phyloP scores from a whole-genome alignment of 2,888 invertebrate species.

The Protonemura montana region DNA sequence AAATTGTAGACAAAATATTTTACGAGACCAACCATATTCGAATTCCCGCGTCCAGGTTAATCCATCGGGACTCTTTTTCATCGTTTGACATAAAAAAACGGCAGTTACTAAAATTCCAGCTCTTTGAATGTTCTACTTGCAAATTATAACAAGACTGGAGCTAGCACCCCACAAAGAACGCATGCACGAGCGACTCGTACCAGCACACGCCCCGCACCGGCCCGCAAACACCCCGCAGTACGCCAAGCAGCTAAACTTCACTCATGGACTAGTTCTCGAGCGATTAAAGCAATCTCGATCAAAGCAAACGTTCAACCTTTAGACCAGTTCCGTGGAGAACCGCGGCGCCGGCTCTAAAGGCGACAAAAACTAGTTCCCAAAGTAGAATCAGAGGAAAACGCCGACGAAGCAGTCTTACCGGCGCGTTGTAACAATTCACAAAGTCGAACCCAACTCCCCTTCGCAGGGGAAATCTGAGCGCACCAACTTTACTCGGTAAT shows the following conservation, averaged over 20 bases:
- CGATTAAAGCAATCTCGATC: no score
- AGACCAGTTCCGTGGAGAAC: background rate
- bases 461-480: background rate
- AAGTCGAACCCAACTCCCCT: background rate
- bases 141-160: background rate
- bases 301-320: no score
- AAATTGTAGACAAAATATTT: no score
- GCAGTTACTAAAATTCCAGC: background rate
- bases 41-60: no score
- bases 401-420: conserved; percentile 25
- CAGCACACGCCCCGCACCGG: no score
- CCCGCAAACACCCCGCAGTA: no score
- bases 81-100: background rate
- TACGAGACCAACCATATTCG: no score
- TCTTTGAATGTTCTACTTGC: background rate
- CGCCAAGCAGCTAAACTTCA: no score
- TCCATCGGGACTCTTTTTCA: no score
- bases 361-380: conserved; percentile 2
- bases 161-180: no score
- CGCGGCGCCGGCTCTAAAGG: background rate
- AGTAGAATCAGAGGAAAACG: conserved; percentile 25
- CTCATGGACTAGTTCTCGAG: no score
- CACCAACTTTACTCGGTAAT: conserved; percentile 13
- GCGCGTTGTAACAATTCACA: conserved; percentile 12
- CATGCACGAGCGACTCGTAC: no score